phyloP scores from a whole-genome alignment of 1,140 invertebrate species.

The Panagrolaimus sp. region DNA sequence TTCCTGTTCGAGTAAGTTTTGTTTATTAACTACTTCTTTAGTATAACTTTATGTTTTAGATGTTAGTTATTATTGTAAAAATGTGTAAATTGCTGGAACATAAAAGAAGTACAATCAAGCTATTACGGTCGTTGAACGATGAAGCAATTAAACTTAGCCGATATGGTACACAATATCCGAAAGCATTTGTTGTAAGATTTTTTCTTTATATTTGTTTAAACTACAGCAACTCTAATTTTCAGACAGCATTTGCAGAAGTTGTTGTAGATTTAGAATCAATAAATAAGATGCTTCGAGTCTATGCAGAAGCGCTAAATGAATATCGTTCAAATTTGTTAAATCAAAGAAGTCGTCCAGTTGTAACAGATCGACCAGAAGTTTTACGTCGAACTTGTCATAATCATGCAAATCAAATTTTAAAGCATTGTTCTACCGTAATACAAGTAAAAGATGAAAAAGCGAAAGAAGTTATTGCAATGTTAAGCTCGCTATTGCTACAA shows the following conservation, averaged over 20 bases:
- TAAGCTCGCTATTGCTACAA: slow-evolving; percentile 34
- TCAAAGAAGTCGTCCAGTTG: slow-evolving; percentile 29
- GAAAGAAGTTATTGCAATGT: slow-evolving; percentile 33
- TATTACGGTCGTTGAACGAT: slow-evolving; percentile 37
- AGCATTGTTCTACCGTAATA: slow-evolving; percentile 30
- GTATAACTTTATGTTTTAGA: no score
- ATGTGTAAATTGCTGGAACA: slow-evolving; percentile 41
- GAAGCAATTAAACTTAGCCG: slow-evolving; percentile 39
- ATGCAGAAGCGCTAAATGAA: slow-evolving; percentile 6
- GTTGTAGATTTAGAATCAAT: slow-evolving; percentile 16
- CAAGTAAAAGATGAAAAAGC: slow-evolving; percentile 33
- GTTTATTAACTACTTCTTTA: no score
- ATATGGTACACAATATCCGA: slow-evolving; percentile 28
- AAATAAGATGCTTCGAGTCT: slow-evolving; percentile 18
- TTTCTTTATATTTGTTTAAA: neutral
- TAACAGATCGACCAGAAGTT: slow-evolving; percentile 30
- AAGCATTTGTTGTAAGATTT: slow-evolving; percentile 35
- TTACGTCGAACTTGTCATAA: slow-evolving; percentile 35
- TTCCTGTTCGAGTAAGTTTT: slow-evolving; percentile 42
- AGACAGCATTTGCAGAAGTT: slow-evolving; percentile 21
- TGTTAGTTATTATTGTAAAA: slow-evolving; percentile 46
- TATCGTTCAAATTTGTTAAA: slow-evolving; percentile 32
- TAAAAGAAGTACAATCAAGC: slow-evolving; percentile 33
- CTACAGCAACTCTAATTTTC: neutral
- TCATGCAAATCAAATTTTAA: slow-evolving; percentile 42